Conservation (phyloP, 2,113 vertebrate species). For the Promerops cafer region DNA sequence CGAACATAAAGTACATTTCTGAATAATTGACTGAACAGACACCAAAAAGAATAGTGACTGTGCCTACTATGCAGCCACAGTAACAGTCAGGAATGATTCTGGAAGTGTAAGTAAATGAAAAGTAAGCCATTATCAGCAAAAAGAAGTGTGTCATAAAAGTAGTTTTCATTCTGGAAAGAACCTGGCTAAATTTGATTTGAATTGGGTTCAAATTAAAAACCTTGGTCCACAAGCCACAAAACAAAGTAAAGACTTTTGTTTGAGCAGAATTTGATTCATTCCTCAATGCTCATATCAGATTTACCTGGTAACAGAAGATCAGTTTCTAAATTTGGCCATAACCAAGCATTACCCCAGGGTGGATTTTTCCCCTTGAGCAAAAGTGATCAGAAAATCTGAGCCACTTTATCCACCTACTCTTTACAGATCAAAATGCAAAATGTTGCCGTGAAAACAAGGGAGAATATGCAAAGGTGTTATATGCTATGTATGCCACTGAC, state of each 20-base stretch:
- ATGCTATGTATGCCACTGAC: slow-evolving; percentile 65
- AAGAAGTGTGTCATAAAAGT: neutral
- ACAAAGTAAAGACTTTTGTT: neutral
- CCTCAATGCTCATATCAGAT: neutral
- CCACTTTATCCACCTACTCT: slow-evolving; percentile 33
- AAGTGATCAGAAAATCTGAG: slow-evolving; percentile 34
- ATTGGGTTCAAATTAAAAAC: neutral
- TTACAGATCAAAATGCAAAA: slow-evolving; percentile 58
- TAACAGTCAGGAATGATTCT: neutral
- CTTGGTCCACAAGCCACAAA: neutral
- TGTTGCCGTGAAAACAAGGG: slow-evolving; percentile 53
- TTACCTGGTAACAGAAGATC: neutral
- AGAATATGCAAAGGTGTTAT: slow-evolving; percentile 69
- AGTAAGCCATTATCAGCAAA: neutral
- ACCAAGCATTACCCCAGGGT: neutral
- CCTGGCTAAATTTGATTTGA: neutral
- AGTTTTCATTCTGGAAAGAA: neutral
- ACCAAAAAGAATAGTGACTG: neutral
- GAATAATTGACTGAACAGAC: neutral
- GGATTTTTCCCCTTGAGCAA: neutral
- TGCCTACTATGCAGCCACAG: neutral
- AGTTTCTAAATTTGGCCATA: neutral
- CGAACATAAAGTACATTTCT: neutral
- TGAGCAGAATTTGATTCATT: neutral
- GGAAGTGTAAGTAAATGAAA: neutral